Evolutionary conservation across 2,113 vertebrate genomes (phyloP).

Genomic region (Gracilinanus agilis): DNA sequence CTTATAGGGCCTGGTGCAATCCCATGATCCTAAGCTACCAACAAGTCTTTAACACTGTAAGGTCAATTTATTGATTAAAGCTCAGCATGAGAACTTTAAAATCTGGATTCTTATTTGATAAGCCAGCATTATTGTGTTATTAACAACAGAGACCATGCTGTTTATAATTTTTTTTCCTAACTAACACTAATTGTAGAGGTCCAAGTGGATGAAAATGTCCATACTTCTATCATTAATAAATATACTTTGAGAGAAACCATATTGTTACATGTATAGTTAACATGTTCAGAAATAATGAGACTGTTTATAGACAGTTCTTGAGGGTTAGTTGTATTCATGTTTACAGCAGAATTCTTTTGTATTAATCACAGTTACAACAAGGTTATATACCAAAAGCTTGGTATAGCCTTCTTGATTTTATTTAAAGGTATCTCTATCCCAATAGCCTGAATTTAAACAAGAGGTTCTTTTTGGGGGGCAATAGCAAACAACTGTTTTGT

Average conservation of each 20-base stretch:
- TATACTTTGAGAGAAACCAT: not conserved
- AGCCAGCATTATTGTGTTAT: conserved; percentile 7
- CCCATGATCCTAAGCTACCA: not conserved
- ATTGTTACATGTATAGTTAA: not conserved
- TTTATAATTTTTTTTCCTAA: not conserved
- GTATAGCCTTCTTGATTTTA: not conserved
- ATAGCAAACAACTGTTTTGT: conserved; percentile 18
- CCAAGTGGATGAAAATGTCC: not conserved
- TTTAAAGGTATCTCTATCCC: not conserved
- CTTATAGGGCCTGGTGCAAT: not conserved
- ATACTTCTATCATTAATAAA: not conserved
- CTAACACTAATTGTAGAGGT: not conserved
- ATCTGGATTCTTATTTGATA: conserved; percentile 4
- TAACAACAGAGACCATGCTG: conserved; percentile 16
- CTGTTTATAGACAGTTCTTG: conserved; percentile 1
- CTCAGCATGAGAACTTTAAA: not conserved
- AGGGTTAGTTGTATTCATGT: not conserved
- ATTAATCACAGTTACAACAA: not conserved
- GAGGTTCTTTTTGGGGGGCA: conserved; percentile 1
- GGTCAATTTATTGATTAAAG: not conserved
- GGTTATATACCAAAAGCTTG: not conserved
- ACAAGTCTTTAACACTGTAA: not conserved
- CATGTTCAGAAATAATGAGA: conserved; percentile 38
- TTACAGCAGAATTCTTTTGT: conserved; percentile 1
- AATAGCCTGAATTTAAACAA: conserved; percentile 4